Percentiles rank a stretch among this genome's conserved stretches.
Conservation (phyloP, 1,140 invertebrate genomes). For the Camponotus floridanus region DNA sequence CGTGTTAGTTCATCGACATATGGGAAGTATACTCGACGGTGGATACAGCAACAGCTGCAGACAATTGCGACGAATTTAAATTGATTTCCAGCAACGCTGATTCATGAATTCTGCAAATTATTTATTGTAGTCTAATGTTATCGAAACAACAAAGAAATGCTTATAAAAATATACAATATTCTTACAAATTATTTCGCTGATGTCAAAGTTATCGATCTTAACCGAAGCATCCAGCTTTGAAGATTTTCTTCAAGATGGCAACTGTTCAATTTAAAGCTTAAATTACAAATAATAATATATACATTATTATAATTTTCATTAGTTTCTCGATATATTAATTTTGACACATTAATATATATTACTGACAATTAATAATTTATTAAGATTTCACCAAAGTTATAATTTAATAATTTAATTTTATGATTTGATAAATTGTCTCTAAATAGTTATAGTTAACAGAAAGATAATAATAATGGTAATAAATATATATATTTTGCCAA, state of each 20-base stretch:
- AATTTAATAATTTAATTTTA: not conserved
- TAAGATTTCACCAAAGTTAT: not conserved
- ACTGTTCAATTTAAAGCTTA: not conserved
- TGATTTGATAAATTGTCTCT: not conserved
- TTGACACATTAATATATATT: constrained; percentile 1
- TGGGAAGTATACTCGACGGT: not conserved
- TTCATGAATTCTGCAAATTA: constrained; percentile 1
- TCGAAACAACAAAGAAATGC: not conserved
- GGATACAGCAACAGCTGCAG: constrained; percentile 5
- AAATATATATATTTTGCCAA: not conserved
- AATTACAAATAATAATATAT: not conserved
- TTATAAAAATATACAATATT: not conserved
- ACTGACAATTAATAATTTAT: constrained; percentile 1
- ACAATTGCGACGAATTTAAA: not conserved
- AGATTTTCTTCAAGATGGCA: constrained; percentile 25
- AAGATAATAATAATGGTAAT: not conserved
- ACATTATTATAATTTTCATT: not conserved
- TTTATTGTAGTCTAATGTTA: not conserved
- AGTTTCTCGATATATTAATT: not conserved
- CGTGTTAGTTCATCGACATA: constrained; percentile 34
- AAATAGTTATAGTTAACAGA: not conserved
- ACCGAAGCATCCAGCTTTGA: not conserved
- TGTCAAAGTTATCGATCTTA: not conserved
- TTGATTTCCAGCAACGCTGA: constrained; percentile 14
- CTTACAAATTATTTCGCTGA: not conserved